Conservation (phyloP, 2,113 vertebrate genomes). For the Aleadryas rufinucha region DNA sequence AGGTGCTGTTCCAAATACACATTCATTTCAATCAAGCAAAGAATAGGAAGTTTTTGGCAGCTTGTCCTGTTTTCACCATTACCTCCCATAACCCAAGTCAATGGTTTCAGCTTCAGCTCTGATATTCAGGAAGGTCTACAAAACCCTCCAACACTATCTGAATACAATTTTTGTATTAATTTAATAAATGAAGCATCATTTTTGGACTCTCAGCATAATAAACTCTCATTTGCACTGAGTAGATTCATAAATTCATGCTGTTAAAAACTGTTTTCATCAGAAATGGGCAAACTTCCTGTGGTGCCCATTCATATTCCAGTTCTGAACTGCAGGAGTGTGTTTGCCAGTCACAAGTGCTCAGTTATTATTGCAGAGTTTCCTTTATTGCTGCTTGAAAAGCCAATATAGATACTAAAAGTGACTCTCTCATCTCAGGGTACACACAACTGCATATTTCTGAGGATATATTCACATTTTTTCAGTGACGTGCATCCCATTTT, state of each 20-base stretch:
- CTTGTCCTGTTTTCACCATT: not conserved
- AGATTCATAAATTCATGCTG: slow-evolving; percentile 72
- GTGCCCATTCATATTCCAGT: slow-evolving; percentile 56
- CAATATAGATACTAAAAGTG: not conserved
- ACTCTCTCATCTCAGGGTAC: slow-evolving; percentile 46
- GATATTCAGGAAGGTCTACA: slow-evolving; percentile 5
- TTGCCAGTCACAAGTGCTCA: slow-evolving; percentile 39
- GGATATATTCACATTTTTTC: slow-evolving; percentile 4
- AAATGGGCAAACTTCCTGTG: slow-evolving; percentile 46
- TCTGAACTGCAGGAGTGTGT: slow-evolving; percentile 54
- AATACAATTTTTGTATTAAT: slow-evolving; percentile 61
- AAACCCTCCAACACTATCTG: slow-evolving; percentile 13
- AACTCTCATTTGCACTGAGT: slow-evolving; percentile 65
- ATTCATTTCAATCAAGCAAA: slow-evolving; percentile 39
- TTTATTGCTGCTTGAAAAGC: slow-evolving; percentile 51
- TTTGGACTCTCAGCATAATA: slow-evolving; percentile 67
- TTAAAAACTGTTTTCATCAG: slow-evolving; percentile 70
- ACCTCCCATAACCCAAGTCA: not conserved
- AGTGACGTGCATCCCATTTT: slow-evolving; percentile 24
- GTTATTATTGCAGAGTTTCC: slow-evolving; percentile 51
- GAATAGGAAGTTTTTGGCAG: slow-evolving; percentile 21
- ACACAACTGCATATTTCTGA: not conserved
- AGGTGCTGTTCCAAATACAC: slow-evolving; percentile 38
- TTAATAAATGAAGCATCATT: slow-evolving; percentile 72
- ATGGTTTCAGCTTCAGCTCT: not conserved